Base-by-base conservation (phyloP, 2,888 invertebrate genomes). In the Sialis fuliginosa region DNA sequence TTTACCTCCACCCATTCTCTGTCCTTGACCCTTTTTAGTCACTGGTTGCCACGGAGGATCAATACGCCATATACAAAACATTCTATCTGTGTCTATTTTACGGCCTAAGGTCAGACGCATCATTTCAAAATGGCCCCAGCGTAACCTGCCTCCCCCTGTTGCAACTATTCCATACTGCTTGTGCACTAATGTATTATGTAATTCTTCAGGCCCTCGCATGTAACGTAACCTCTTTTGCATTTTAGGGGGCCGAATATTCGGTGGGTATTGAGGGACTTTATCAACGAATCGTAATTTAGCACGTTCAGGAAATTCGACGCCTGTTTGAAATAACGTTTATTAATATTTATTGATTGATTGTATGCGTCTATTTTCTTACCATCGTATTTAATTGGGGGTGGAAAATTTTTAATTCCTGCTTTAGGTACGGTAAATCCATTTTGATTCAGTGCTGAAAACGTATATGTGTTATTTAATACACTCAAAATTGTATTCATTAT, bases 1-100 rank as follows among this genome's bases (percentile, higher is more conserved):
- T 72, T 98, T 98, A 9, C 97, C 97, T 52, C 93, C 92, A 6
- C 97, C 97, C 88, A 95, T 90, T 56, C 91, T 71, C 53, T 83
- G 81, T 0, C 96, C 96, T 62, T 82, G 82, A 0, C 89, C 86
- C 62, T 88, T 88, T 63, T 83, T 89, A 0, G 90, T 88, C 7
- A 93, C 67, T 0, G 97, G 87, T 58, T 96, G 92, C 97, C 97
- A 99, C 0, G 96, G 95, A 0, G 90, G 70, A 56, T 92, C 91
- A 0, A 98, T 70, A 55, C 98, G 72, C 95, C 96, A 99, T 33
- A 90, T 70, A 1, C 93, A 91, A 72, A 96, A 99, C 82, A 88
- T 89, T 56, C 78, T 75, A 52, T 72, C 77, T 13, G 73, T 65
- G 55, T 93, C 82, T 58, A 97, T 73, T 57, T 83, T 81, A 44